A percentile compares a stretch with the other conserved stretches of the same genome.
Conservation (phyloP, 2,113 vertebrate genomes). For the Todiramphus chloris region DNA sequence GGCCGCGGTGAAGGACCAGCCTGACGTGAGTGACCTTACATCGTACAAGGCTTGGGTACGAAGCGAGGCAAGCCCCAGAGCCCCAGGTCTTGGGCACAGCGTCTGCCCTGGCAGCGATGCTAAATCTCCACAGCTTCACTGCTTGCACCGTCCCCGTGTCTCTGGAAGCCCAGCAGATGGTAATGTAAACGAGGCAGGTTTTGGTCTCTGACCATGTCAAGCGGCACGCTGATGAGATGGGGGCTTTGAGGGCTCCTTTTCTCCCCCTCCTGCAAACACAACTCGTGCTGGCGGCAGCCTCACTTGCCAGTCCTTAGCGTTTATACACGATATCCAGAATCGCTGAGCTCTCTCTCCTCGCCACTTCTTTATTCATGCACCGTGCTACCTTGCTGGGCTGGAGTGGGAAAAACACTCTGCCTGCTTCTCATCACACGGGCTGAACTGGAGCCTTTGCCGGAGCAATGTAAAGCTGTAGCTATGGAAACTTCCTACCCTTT, state of each 20-base stretch:
- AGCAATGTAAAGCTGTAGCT: constrained; percentile 39
- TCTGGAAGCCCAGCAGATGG: background rate
- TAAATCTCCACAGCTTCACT: background rate
- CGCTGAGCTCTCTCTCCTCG: background rate
- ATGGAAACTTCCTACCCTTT: constrained; percentile 59
- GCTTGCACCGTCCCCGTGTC: rapidly evolving
- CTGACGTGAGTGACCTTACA: rapidly evolving
- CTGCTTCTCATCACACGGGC: background rate
- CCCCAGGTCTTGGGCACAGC: background rate
- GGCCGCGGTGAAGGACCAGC: background rate
- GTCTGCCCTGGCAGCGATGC: background rate
- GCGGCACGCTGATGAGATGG: rapidly evolving
- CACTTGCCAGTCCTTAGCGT: rapidly evolving
- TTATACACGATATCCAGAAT: background rate
- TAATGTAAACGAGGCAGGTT: background rate
- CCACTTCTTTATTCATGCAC: background rate
- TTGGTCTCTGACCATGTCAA: rapidly evolving
- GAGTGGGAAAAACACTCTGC: background rate
- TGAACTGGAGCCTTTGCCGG: background rate
- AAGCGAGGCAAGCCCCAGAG: background rate
- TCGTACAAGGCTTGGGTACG: rapidly evolving
- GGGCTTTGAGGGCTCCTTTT: background rate
- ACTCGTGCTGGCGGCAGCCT: rapidly evolving
- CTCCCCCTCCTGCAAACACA: background rate
- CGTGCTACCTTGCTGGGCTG: background rate